Conservation (phyloP, 2,113 vertebrate genomes). For the Mesoclemmys tuberculata region DNA sequence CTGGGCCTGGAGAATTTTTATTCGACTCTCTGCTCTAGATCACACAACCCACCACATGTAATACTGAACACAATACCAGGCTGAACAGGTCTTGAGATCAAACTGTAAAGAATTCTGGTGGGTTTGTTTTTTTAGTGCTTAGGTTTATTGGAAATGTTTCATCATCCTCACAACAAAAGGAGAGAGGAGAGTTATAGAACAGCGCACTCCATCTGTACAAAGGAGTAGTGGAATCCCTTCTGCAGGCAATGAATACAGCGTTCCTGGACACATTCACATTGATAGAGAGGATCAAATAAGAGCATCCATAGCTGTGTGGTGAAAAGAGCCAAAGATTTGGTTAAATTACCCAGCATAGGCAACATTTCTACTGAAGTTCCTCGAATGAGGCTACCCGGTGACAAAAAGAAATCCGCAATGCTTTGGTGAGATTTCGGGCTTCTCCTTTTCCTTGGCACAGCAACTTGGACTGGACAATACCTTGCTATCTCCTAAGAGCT, state of each 20-base stretch:
- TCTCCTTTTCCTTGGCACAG: neutral
- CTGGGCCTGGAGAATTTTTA: neutral
- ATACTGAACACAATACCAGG: neutral
- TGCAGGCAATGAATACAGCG: constrained; percentile 36
- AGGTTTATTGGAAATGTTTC: neutral
- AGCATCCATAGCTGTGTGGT: constrained; percentile 2
- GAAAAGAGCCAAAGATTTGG: constrained; percentile 30
- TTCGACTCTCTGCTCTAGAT: neutral
- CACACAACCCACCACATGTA: neutral
- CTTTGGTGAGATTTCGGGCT: constrained; percentile 43
- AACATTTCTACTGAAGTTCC: constrained; percentile 50
- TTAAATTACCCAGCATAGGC: constrained; percentile 10
- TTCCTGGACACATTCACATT: constrained; percentile 30
- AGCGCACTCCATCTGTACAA: neutral
- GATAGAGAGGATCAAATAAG: constrained; percentile 54
- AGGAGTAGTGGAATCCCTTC: constrained; percentile 45
- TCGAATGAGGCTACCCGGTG: constrained; percentile 33
- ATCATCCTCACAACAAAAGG: neutral
- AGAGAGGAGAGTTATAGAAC: constrained; percentile 31
- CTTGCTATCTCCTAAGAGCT: too few relatives aligned
- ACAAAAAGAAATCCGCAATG: constrained; percentile 51
- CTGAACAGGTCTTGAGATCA: neutral
- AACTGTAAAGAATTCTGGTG: constrained; percentile 2
- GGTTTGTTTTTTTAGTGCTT: neutral
- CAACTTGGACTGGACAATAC: neutral